These are phyloP conservation scores for Oncopodura yosiiana DNA, from an alignment of 1,140 invertebrate genomes.

Conservation along the genomic window DNA sequence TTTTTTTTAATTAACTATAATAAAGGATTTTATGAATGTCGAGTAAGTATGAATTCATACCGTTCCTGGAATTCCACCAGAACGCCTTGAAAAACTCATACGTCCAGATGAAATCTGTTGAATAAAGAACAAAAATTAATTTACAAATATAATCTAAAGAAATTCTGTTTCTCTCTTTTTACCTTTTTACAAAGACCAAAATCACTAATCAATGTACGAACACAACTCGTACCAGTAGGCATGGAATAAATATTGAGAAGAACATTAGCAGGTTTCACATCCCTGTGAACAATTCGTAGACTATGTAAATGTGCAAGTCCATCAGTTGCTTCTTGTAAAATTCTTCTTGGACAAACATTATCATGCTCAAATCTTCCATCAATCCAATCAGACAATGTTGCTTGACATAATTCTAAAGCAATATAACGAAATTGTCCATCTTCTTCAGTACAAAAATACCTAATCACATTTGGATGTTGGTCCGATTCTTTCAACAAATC, in stretches of 20 bases:
- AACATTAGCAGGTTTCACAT: conserved; percentile 97
- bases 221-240: conserved; percentile 51
- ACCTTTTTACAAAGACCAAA: conserved; percentile 97
- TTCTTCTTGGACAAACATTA: conserved; percentile 56
- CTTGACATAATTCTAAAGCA: conserved; percentile 86
- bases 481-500: conserved; percentile 89
- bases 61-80: conserved; percentile 53
- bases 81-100: conserved; percentile 79
- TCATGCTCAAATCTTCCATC: conserved; percentile 53
- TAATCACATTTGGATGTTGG: conserved; percentile 91
- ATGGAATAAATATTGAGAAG: conserved; percentile 63
- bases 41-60: background rate
- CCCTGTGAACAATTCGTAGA: conserved; percentile 81
- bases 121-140: too few species aligned
- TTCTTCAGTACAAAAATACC: conserved; percentile 79
- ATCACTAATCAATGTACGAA: conserved; percentile 94
- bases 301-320: conserved; percentile 91
- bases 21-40: too few species aligned
- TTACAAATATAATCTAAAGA: too few species aligned
- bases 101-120: conserved; percentile 75
- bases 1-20: too few species aligned
- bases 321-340: conserved; percentile 71
- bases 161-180: too few species aligned
- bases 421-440: conserved; percentile 83
- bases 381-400: conserved; percentile 89